Evolutionary conservation across 2,113 vertebrate species (phyloP).

Genomic region (Sylvia atricapilla): DNA sequence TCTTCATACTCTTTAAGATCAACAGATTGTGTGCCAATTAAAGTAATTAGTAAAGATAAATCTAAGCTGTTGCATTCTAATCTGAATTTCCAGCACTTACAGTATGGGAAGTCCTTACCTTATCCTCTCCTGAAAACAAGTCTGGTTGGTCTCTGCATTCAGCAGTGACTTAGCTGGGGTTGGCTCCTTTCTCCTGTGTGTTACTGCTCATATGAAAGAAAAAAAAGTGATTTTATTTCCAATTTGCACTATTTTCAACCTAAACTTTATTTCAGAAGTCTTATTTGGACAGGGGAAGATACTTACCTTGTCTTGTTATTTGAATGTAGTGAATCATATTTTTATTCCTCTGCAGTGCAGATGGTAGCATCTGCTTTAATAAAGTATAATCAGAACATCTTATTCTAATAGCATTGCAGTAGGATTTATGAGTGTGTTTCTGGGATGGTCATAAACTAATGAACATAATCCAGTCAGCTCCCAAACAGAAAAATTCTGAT

Average conservation of each 20-base stretch:
- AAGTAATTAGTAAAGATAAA: not conserved
- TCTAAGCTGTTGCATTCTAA: not conserved
- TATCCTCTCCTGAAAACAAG: not conserved
- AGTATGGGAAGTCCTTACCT: not conserved
- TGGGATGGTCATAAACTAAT: not conserved
- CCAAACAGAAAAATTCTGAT: not conserved
- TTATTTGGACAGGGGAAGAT: not conserved
- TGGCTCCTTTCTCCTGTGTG: not conserved
- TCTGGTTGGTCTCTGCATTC: not conserved
- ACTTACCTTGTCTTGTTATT: not conserved
- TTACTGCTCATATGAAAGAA: not conserved
- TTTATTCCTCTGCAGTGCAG: not conserved
- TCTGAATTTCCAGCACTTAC: not conserved
- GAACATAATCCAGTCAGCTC: not conserved
- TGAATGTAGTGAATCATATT: not conserved
- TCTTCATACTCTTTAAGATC: not conserved
- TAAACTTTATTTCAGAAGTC: not conserved
- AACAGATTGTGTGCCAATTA: not conserved
- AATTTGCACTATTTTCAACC: not conserved
- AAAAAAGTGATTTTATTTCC: not conserved
- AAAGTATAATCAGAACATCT: not conserved
- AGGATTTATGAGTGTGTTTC: conserved; percentile 5
- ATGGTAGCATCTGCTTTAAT: conserved; percentile 28
- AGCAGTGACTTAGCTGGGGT: not conserved
- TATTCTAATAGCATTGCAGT: not conserved